Percentiles rank a stretch among this genome's conserved stretches.
Conservation (phyloP, 1,140 invertebrate species). For the Bombus vancouverensis region DNA sequence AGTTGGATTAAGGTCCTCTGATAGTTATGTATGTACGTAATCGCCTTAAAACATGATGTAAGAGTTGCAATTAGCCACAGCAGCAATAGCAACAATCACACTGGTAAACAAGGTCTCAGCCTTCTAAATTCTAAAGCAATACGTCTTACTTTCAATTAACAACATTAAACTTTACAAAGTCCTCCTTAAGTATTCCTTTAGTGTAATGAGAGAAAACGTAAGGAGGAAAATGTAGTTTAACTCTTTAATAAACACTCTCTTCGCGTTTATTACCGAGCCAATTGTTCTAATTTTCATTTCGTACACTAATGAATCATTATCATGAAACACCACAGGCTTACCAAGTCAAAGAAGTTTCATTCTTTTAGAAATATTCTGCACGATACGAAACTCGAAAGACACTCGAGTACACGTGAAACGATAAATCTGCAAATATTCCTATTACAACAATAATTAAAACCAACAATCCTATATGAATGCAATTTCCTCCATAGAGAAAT, state of each 20-base stretch:
- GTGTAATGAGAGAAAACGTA: too few species aligned
- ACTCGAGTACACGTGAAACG: not conserved
- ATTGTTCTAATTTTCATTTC: too few species aligned
- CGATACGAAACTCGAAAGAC: not conserved
- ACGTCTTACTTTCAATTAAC: not conserved
- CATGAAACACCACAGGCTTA: too few species aligned
- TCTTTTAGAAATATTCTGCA: not conserved
- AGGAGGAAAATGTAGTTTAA: not conserved
- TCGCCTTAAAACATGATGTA: conserved; percentile 11
- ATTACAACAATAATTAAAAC: not conserved
- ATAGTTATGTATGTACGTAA: conserved; percentile 19
- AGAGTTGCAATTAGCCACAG: too few species aligned
- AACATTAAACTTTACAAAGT: not conserved
- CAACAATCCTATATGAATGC: not conserved
- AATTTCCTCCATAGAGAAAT: not conserved
- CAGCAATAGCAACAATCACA: too few species aligned
- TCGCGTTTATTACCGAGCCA: too few species aligned
- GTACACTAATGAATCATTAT: too few species aligned
- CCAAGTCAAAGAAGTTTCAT: not conserved
- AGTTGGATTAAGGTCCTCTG: conserved; percentile 45
- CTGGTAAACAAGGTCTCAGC: too few species aligned
- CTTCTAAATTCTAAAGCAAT: not conserved
- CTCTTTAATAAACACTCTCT: not conserved
- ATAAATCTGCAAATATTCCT: not conserved
- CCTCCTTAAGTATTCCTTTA: too few species aligned